Evolutionary conservation across 2,888 invertebrate genomes (phyloP).

Genomic region (Helleia helle): DNA sequence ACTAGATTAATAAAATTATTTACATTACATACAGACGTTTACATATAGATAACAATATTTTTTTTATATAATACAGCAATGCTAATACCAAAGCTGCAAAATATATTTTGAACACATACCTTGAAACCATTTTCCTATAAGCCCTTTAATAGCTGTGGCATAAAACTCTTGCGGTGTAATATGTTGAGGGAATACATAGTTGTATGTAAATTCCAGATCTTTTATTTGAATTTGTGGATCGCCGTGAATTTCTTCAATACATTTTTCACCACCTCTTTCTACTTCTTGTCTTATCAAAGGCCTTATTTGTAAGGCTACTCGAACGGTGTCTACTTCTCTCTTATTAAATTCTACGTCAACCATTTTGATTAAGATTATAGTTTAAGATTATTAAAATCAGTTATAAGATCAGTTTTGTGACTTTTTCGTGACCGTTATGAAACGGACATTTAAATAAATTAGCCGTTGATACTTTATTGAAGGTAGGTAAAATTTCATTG

Average conservation of each 20-base stretch:
- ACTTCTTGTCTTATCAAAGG: slow-evolving; percentile 84
- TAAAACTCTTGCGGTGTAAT: slow-evolving; percentile 83
- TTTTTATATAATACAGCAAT: no score
- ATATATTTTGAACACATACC: slow-evolving; percentile 54
- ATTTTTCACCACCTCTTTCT: slow-evolving; percentile 82
- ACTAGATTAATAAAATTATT: no score
- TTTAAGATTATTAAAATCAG: slow-evolving; percentile 13
- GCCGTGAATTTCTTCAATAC: slow-evolving; percentile 78
- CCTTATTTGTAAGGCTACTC: slow-evolving; percentile 88
- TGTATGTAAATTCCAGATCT: slow-evolving; percentile 86
- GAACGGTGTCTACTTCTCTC: slow-evolving; percentile 70
- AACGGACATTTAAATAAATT: slow-evolving; percentile 24
- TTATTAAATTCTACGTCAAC: slow-evolving; percentile 43
- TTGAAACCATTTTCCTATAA: slow-evolving; percentile 85
- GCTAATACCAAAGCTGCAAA: no score
- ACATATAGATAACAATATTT: no score
- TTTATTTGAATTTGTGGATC: slow-evolving; percentile 81
- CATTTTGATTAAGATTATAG: slow-evolving; percentile 34
- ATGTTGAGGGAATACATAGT: slow-evolving; percentile 84
- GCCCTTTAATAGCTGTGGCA: slow-evolving; percentile 78
- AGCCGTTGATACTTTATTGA: slow-evolving; percentile 15
- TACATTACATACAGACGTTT: no score
- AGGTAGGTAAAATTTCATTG: no score
- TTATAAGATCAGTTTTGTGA: no score
- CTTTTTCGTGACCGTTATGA: slow-evolving; percentile 19